Evolutionary conservation across 2,113 vertebrate genomes (phyloP).

Genomic region (Microcebus murinus): DNA sequence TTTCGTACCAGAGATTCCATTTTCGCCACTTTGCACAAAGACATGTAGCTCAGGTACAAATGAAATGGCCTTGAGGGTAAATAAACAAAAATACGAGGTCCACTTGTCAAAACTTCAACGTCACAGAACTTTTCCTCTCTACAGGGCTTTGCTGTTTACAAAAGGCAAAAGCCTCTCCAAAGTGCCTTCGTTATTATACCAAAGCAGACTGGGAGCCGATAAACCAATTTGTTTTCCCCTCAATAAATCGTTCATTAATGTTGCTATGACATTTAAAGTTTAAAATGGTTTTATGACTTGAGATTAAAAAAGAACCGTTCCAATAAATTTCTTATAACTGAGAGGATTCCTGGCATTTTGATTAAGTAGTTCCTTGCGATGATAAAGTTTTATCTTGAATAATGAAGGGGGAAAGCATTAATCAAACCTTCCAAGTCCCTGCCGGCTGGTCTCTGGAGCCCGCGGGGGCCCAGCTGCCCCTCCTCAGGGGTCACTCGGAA

Average conservation of each 20-base stretch:
- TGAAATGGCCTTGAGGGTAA: background rate
- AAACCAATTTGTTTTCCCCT: slow-evolving; percentile 43
- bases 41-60: background rate
- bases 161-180: background rate
- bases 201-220: background rate
- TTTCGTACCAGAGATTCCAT: background rate
- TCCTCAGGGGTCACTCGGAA: slow-evolving; percentile 28
- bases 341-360: slow-evolving; percentile 74
- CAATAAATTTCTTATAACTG: slow-evolving; percentile 66
- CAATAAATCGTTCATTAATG: slow-evolving; percentile 55
- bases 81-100: background rate
- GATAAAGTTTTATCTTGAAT: slow-evolving; percentile 70
- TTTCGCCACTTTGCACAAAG: background rate
- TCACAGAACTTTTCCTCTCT: background rate
- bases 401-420: slow-evolving; percentile 53
- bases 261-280: slow-evolving; percentile 70
- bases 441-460: background rate
- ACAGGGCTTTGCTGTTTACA: background rate
- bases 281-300: slow-evolving; percentile 67
- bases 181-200: background rate
- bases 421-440: slow-evolving; percentile 54
- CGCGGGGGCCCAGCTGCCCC: background rate
- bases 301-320: slow-evolving; percentile 67
- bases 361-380: slow-evolving; percentile 63
- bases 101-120: background rate